Evolutionary conservation across 2,888 invertebrate species (phyloP).

Genomic region (Ypsolopha sequella): DNA sequence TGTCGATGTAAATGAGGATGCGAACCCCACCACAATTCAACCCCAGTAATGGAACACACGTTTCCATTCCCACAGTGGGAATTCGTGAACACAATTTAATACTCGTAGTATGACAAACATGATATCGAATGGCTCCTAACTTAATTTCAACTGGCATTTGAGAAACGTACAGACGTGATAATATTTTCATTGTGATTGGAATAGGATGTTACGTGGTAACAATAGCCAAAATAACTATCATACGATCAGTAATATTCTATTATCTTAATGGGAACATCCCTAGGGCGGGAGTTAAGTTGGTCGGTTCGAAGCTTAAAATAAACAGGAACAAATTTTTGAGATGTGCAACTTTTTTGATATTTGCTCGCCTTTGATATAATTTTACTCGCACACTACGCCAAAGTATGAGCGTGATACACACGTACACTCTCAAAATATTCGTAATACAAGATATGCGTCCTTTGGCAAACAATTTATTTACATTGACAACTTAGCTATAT

Average conservation of each 20-base stretch:
- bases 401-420: too few species aligned
- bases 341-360: not conserved
- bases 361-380: too few species aligned
- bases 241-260: conserved; percentile 15
- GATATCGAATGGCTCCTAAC: not conserved
- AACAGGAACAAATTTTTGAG: not conserved
- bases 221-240: conserved; percentile 14
- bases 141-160: not conserved
- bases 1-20: conserved; percentile 26
- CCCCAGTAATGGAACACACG: not conserved
- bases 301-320: not conserved
- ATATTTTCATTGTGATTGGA: conserved; percentile 13
- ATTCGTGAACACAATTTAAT: conserved; percentile 8
- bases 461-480: too few species aligned
- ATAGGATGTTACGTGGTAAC: conserved; percentile 8
- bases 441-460: too few species aligned
- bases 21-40: not conserved
- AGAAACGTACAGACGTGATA: conserved; percentile 4
- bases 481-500: too few species aligned
- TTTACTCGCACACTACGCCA: too few species aligned
- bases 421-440: too few species aligned
- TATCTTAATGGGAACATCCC: conserved; percentile 23
- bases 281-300: conserved; percentile 13
- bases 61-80: conserved; percentile 26
- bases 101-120: not conserved